phyloP scores from a whole-genome alignment of 2,113 vertebrate species.

The Telmatochromis sp. region DNA sequence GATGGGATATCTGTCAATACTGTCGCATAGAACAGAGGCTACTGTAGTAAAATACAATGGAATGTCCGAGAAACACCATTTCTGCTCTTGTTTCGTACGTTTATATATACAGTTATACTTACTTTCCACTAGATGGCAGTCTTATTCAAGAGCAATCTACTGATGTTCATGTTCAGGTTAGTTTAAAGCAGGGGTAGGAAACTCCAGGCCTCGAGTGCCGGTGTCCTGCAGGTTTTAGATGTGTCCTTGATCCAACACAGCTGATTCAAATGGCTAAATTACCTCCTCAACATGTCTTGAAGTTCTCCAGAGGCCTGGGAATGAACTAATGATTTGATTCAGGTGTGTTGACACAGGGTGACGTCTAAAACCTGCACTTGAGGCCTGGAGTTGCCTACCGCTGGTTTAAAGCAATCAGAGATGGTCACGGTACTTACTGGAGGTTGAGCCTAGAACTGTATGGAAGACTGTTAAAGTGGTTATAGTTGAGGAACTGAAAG shows the following conservation, averaged over 20 bases:
- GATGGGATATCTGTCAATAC: background rate
- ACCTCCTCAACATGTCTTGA: background rate
- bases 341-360: background rate
- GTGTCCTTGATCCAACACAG: background rate
- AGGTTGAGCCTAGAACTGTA: background rate
- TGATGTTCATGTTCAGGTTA: background rate
- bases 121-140: slow-evolving; percentile 37
- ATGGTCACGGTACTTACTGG: background rate
- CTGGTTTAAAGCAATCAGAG: background rate
- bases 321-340: background rate
- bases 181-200: background rate
- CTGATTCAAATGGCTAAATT: background rate
- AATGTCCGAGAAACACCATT: background rate
- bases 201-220: background rate
- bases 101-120: background rate
- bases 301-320: background rate
- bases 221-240: background rate
- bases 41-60: background rate
- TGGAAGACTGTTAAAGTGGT: background rate
- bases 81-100: background rate
- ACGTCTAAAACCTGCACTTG: background rate
- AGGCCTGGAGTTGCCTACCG: background rate
- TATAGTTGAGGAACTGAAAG: background rate
- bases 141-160: background rate
- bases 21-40: background rate